Percentiles rank a stretch among this genome's conserved stretches.
Evolutionary conservation across 2,888 invertebrate species (phyloP).

Genomic region (Tetranychus piercei): DNA sequence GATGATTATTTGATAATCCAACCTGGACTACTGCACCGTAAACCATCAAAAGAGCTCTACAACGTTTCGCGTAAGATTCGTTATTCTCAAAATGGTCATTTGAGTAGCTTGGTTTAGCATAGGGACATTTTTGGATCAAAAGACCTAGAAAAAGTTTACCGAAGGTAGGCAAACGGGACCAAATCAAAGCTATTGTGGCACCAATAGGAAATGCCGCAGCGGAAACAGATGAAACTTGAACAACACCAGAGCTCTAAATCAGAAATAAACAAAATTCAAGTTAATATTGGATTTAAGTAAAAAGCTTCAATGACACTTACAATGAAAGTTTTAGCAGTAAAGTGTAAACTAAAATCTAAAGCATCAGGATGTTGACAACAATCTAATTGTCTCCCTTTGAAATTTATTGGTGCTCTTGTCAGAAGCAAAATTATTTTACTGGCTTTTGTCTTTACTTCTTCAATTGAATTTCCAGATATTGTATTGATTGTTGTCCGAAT

Average conservation of each 20-base stretch:
- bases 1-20: not conserved
- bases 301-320: not conserved
- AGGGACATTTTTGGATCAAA: not conserved
- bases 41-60: not conserved
- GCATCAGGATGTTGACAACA: not conserved
- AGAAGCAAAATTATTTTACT: not conserved
- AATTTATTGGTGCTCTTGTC: not conserved
- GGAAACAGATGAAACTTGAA: not conserved
- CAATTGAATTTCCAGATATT: not conserved
- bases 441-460: not conserved
- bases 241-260: not conserved
- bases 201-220: not conserved
- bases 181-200: not conserved
- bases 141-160: not conserved
- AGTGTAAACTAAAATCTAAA: not conserved
- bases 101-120: not conserved
- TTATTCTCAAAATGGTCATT: not conserved
- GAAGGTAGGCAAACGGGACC: not conserved
- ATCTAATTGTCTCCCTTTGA: not conserved
- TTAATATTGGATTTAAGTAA: not conserved
- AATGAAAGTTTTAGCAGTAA: not conserved
- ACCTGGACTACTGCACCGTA: not conserved
- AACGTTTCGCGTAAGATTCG: not conserved
- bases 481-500: not conserved
- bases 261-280: not conserved